phyloP scores from a whole-genome alignment of 2,797 vertebrate genomes.

The Phrynocephalus guinanensis region DNA sequence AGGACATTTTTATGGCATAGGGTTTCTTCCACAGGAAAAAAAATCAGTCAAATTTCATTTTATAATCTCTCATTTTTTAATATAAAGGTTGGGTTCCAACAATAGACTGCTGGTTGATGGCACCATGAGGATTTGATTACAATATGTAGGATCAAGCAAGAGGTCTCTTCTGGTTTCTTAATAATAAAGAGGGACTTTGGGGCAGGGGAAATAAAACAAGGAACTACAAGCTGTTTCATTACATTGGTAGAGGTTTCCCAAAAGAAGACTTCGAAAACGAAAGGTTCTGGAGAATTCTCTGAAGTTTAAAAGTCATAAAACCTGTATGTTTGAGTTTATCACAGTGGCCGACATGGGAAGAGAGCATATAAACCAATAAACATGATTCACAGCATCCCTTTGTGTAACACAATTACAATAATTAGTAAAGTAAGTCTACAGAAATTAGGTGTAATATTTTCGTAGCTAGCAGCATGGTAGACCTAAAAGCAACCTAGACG shows the following conservation, averaged over 20 bases:
- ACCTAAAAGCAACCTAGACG: background rate
- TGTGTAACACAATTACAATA: background rate
- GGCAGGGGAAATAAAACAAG: background rate
- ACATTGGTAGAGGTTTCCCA: slow-evolving; percentile 41
- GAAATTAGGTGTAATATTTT: background rate
- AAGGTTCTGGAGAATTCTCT: slow-evolving; percentile 48
- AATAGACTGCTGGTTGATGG: slow-evolving; percentile 52
- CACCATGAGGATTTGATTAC: slow-evolving; percentile 52
- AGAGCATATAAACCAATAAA: slow-evolving; percentile 58
- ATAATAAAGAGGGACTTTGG: slow-evolving; percentile 23
- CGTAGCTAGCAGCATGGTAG: no score
- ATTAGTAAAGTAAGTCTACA: background rate
- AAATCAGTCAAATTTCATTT: slow-evolving; percentile 74
- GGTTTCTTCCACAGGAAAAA: slow-evolving; percentile 67
- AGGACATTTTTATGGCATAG: slow-evolving; percentile 81
- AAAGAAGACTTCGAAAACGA: slow-evolving; percentile 54
- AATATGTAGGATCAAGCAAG: slow-evolving; percentile 25
- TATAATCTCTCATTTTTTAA: slow-evolving; percentile 67
- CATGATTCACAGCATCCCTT: background rate
- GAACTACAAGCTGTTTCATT: slow-evolving; percentile 45
- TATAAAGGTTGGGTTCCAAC: slow-evolving; percentile 65
- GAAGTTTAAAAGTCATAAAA: slow-evolving; percentile 60
- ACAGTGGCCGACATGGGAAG: slow-evolving; percentile 41
- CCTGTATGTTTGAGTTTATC: slow-evolving; percentile 48
- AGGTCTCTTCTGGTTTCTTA: slow-evolving; percentile 50